Conservation (phyloP, 2,797 vertebrate genomes). For the Acrocephalus scirpaceus region DNA sequence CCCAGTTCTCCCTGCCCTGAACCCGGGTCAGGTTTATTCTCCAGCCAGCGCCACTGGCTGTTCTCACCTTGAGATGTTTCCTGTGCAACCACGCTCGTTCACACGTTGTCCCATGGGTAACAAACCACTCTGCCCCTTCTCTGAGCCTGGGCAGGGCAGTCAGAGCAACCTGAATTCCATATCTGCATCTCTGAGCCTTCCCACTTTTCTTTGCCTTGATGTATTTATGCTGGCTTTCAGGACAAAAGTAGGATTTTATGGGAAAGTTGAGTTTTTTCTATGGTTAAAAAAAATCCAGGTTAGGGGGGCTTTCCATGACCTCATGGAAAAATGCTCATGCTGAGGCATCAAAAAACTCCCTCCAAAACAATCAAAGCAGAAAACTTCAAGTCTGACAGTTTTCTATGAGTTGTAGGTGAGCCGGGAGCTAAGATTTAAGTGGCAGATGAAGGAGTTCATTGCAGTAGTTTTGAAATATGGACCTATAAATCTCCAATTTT, state of each 20-base stretch:
- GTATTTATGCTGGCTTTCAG: not conserved
- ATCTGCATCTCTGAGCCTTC: not conserved
- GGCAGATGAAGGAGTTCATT: not conserved
- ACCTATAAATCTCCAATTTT: not conserved
- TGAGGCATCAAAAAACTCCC: not conserved
- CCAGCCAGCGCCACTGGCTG: not conserved
- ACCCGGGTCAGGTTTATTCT: not conserved
- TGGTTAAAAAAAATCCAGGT: not conserved
- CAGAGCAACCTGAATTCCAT: not conserved
- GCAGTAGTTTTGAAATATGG: conserved; percentile 25
- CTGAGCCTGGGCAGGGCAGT: not conserved
- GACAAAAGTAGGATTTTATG: not conserved
- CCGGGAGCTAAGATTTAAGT: conserved; percentile 4
- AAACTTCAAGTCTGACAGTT: not conserved
- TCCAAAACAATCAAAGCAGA: not conserved
- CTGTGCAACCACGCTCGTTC: not conserved
- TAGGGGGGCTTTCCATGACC: not conserved
- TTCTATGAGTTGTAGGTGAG: not conserved
- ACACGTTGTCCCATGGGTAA: accelerated
- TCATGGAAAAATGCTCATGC: not conserved
- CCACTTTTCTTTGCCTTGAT: not conserved
- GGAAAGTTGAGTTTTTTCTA: not conserved
- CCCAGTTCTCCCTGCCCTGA: not conserved
- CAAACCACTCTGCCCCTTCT: not conserved
- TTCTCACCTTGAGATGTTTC: not conserved